Base-by-base conservation (phyloP, 2,797 vertebrate genomes). In the Scyliorhinus canicula region DNA sequence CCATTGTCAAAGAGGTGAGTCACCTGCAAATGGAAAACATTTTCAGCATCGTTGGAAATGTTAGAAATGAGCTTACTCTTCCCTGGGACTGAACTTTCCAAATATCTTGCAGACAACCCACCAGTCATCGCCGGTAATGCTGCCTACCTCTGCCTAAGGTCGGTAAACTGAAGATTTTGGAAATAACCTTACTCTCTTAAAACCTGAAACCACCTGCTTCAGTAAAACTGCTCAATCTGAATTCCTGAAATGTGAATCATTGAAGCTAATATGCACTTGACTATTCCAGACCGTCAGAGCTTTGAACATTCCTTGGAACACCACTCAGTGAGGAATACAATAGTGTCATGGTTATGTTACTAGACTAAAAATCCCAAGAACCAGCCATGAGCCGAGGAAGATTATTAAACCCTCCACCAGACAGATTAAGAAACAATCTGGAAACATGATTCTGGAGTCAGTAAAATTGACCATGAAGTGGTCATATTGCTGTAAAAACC, bases 1-100 rank as follows among this genome's bases (percentile, higher is more conserved):
- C 98, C 98, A 0, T 99, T 99, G 96, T 99, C 98, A 96, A 99
- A 99, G 95, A 99, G 98, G 96, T 99, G 98, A 3, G 98, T 98
- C 95, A 99, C 98, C 98, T 99, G 96, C 86, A 74, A 95, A 60
- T 85, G 88, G 93, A 65, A 63, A 65, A 67, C 1, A 40, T 67
- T 55, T 55, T 47, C 1, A 44, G n/a, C 19, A 79, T 74, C 77
- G 40, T 21, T 57, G 85, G 3, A 21, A 77, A 79, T 84, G 19
- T 4, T 95, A 50, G 82, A 11, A 31, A 9, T 74, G 44, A 69
- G 47, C 9, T 8, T 3, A 79, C 19, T 19, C 11, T 14, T 14
- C 12, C 21, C 35, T 12, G 8, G 35, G 12, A 14, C 4, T 1
- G 6, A 19, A 31, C 44, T 28, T 31, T 16, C 84, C 50, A 86